A percentile compares a stretch with the other conserved stretches of the same genome.
Conservation (phyloP, 53 echinoderm and acorn worm genomes). For the Paracentrotus lividus region DNA sequence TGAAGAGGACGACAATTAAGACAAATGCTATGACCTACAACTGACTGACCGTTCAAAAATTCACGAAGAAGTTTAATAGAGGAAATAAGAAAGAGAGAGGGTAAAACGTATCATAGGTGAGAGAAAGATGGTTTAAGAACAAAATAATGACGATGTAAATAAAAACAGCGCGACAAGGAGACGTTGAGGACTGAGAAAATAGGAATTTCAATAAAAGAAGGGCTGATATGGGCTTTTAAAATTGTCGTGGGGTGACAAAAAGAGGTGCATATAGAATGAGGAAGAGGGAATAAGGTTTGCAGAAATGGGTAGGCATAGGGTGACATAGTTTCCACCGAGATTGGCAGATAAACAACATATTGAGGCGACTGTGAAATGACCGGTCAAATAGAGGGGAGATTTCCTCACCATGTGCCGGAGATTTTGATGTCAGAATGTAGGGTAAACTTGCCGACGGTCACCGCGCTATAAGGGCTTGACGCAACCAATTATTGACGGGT, state of each 20-base stretch:
- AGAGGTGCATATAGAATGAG: background rate
- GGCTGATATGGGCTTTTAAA: too few species aligned
- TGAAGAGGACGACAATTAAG: too few species aligned
- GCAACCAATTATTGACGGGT: constrained; percentile 47
- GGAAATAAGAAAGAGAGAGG: too few species aligned
- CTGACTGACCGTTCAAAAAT: too few species aligned
- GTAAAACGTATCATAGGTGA: too few species aligned
- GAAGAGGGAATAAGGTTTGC: background rate
- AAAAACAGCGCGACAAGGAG: background rate
- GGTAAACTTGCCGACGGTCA: background rate
- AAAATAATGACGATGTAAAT: too few species aligned
- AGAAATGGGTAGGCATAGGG: background rate
- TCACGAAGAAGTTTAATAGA: too few species aligned
- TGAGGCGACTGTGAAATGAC: background rate
- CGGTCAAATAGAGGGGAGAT: background rate
- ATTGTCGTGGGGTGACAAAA: too few species aligned
- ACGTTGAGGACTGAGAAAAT: background rate
- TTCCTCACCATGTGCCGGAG: background rate
- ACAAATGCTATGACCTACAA: too few species aligned
- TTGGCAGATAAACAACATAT: constrained; percentile 9
- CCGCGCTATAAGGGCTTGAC: background rate
- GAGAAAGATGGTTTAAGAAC: background rate
- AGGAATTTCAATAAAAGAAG: background rate
- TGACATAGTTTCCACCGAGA: background rate
- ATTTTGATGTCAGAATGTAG: background rate